Evolutionary conservation across 2,888 invertebrate genomes (phyloP).

Genomic region (Sesamia inferens): DNA sequence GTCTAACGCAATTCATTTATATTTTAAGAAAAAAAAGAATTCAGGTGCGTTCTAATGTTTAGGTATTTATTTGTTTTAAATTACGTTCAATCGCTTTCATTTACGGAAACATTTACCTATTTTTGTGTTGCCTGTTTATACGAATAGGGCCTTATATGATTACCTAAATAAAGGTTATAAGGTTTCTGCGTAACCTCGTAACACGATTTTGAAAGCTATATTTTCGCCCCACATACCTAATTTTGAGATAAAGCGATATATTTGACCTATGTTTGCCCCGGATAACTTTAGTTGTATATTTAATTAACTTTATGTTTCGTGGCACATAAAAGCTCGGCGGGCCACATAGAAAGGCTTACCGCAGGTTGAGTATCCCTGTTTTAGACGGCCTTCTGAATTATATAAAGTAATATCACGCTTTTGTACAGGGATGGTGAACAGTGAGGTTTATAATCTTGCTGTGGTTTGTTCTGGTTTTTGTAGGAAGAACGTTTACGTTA

Average conservation of each 20-base stretch:
- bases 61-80: neutral
- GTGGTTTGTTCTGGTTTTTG: slow-evolving; percentile 21
- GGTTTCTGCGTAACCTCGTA: no score
- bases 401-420: slow-evolving; percentile 40
- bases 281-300: slow-evolving; percentile 47
- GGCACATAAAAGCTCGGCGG: slow-evolving; percentile 45
- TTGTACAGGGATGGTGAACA: slow-evolving; percentile 17
- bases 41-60: neutral
- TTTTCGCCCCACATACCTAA: neutral
- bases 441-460: slow-evolving; percentile 14
- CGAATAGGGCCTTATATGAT: no score
- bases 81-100: neutral
- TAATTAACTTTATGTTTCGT: slow-evolving; percentile 55
- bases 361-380: slow-evolving; percentile 47
- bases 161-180: neutral
- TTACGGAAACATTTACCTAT: neutral
- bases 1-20: neutral
- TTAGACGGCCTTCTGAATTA: slow-evolving; percentile 43
- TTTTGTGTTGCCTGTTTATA: neutral
- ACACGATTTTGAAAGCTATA: slow-evolving; percentile 12
- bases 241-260: slow-evolving; percentile 10
- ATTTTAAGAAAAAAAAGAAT: neutral
- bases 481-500: neutral
- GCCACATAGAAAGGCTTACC: slow-evolving; percentile 47
- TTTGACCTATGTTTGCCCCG: slow-evolving; percentile 4